These are phyloP conservation scores for Phallusia fumigata DNA, from an alignment of 23 tunicate genomes.

Conservation along the genomic window DNA sequence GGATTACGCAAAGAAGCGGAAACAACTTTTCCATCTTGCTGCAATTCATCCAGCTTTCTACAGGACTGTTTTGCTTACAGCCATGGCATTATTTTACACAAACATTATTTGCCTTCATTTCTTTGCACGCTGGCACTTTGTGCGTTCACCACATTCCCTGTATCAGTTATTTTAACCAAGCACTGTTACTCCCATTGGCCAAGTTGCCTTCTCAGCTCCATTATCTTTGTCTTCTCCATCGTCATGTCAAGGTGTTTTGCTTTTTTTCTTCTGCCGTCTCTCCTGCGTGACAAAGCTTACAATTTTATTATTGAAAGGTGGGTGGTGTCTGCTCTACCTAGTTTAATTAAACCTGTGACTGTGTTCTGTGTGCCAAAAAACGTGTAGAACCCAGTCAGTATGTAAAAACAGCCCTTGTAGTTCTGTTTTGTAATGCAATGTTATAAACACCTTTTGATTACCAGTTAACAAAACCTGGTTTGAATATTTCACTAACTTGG, in stretches of 20 bases:
- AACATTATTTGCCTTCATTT: constrained; percentile 7
- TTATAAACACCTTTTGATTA: too few species aligned
- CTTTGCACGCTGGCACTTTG: constrained; percentile 20
- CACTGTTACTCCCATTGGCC: constrained; percentile 17
- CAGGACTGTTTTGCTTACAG: neutral
- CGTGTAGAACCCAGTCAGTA: too few species aligned
- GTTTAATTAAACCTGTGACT: too few species aligned
- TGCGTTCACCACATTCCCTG: constrained; percentile 12
- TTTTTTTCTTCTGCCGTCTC: constrained; percentile 29
- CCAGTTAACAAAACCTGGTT: too few species aligned
- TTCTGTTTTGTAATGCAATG: neutral
- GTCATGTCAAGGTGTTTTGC: constrained; percentile 44
- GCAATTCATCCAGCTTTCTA: neutral
- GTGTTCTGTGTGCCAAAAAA: too few species aligned
- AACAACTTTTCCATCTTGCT: constrained; percentile 3
- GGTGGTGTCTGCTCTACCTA: neutral
- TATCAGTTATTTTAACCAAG: constrained; percentile 16
- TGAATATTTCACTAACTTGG: too few species aligned
- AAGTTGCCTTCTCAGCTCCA: neutral
- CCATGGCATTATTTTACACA: neutral
- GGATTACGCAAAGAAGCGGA: neutral
- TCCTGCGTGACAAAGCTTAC: neutral
- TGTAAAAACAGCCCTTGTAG: neutral
- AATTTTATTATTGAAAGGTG: constrained; percentile 31
- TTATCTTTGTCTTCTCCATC: constrained; percentile 19